Evolutionary conservation across 2,888 invertebrate species (phyloP).

Genomic region (Bimastos eiseni): DNA sequence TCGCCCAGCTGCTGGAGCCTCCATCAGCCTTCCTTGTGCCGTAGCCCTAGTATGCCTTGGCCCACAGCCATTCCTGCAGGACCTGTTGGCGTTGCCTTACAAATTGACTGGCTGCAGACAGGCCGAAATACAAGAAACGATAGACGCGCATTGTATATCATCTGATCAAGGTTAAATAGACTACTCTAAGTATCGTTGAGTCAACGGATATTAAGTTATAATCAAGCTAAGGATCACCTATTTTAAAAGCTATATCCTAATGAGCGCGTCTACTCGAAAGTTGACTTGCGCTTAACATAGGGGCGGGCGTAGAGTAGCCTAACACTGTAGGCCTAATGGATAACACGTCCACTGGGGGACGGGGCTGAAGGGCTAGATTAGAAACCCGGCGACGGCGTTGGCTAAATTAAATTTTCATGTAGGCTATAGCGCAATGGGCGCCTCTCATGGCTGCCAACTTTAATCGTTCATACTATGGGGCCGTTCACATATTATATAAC

Average conservation of each 20-base stretch:
- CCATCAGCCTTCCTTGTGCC: neutral
- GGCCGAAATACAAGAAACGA: neutral
- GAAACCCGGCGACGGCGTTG: no score
- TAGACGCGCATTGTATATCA: constrained; percentile 3
- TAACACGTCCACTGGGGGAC: no score
- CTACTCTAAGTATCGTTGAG: neutral
- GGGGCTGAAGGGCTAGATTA: no score
- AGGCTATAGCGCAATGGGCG: no score
- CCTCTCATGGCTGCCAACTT: no score
- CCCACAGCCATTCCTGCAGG: neutral
- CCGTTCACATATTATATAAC: no score
- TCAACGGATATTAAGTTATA: neutral
- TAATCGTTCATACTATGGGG: no score
- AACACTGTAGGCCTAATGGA: no score
- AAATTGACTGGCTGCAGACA: constrained; percentile 13
- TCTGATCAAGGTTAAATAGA: neutral
- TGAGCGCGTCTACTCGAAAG: neutral
- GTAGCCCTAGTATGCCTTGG: neutral
- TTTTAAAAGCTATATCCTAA: neutral
- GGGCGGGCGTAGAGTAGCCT: no score
- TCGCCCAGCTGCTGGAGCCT: constrained; percentile 5
- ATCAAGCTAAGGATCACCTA: neutral
- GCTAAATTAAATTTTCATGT: no score
- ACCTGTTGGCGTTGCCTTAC: constrained; percentile 1
- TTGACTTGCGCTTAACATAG: no score